phyloP scores from a whole-genome alignment of 2,888 invertebrate species.

The Cepaea hortensis region DNA sequence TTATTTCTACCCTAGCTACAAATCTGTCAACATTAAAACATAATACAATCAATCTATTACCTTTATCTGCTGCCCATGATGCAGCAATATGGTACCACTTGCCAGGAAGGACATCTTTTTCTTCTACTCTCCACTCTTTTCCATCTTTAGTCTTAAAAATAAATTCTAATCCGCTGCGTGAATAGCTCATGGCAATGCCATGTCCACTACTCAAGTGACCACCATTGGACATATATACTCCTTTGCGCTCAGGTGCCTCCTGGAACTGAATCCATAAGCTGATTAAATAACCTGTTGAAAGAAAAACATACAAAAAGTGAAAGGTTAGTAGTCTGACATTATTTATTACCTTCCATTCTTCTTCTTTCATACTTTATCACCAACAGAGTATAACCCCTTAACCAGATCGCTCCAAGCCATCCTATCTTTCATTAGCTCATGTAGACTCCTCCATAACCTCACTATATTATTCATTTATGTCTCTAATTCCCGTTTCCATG shows the following conservation, averaged over 20 bases:
- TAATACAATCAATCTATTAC: conserved; percentile 23
- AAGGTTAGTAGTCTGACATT: no score
- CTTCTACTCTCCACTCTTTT: conserved; percentile 65
- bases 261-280: conserved; percentile 72
- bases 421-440: no score
- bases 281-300: conserved; percentile 71
- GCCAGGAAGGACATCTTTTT: conserved; percentile 61
- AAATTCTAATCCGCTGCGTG: conserved; percentile 68
- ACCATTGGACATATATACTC: conserved; percentile 74
- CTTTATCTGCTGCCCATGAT: conserved; percentile 65
- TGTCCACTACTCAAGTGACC: conserved; percentile 70
- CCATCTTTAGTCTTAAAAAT: conserved; percentile 70
- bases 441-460: no score
- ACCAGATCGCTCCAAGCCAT: no score
- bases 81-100: conserved; percentile 74
- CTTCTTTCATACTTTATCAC: no score
- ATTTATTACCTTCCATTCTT: no score
- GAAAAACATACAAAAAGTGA: no score
- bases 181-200: conserved; percentile 74
- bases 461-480: no score
- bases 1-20: no score
- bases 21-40: no score
- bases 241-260: conserved; percentile 58
- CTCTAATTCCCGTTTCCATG: no score
- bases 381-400: no score